Conservation (phyloP, 2,797 vertebrate genomes). For the Cossypha polioptera region DNA sequence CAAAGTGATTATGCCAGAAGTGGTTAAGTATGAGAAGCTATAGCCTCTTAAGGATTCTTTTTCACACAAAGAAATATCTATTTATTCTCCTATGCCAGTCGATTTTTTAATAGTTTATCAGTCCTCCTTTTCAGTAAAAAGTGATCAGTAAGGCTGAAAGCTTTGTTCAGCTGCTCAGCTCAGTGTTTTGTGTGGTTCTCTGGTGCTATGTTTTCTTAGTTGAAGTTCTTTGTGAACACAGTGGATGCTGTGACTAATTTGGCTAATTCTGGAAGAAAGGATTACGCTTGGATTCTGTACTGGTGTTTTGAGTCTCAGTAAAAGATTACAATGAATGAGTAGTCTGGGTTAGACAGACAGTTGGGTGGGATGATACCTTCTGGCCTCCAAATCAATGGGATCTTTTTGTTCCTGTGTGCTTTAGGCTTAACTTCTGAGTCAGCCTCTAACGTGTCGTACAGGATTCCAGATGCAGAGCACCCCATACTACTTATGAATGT, state of each 20-base stretch:
- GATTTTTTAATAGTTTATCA: not conserved
- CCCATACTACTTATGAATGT: not conserved
- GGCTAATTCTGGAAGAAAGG: conserved; percentile 63
- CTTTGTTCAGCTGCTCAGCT: conserved; percentile 16
- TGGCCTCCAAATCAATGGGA: conserved; percentile 35
- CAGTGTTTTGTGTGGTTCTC: conserved; percentile 3
- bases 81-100: not conserved
- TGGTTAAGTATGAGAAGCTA: not conserved
- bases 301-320: conserved; percentile 54
- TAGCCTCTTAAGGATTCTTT: not conserved
- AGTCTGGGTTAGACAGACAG: conserved; percentile 23
- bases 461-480: conserved; percentile 27
- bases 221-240: conserved; percentile 66
- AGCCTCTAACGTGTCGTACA: not conserved
- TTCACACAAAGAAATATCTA: not conserved
- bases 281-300: conserved; percentile 57
- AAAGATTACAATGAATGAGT: conserved; percentile 59
- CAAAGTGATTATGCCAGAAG: not conserved
- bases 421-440: conserved; percentile 29
- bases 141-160: not conserved
- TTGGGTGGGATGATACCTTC: conserved; percentile 42
- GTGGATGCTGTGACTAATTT: conserved; percentile 59
- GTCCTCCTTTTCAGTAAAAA: not conserved
- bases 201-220: not conserved
- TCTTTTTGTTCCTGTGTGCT: not conserved